Percentiles rank a stretch among this genome's conserved stretches.
These are phyloP conservation scores for Lydus trimaculatus DNA, from an alignment of 2,888 invertebrate species.

Conservation along the genomic window DNA sequence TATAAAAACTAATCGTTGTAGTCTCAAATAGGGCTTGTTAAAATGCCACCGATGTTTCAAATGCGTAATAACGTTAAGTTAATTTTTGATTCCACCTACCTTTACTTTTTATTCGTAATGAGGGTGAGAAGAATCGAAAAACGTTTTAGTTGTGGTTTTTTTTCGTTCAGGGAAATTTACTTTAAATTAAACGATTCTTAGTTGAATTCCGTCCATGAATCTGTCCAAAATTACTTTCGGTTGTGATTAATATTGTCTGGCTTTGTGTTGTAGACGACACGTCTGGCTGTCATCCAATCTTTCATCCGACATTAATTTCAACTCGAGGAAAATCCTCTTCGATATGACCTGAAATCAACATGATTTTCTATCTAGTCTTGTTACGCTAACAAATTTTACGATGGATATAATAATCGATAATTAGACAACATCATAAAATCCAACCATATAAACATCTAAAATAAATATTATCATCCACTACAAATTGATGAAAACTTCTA, in stretches of 20 bases:
- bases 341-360: slow-evolving; percentile 7
- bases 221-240: not conserved
- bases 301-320: not conserved
- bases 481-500: not conserved
- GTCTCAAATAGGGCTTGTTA: slow-evolving; percentile 25
- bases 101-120: not conserved
- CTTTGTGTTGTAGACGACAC: not conserved
- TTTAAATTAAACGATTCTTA: not conserved
- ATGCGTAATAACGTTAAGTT: slow-evolving; percentile 22
- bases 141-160: no score
- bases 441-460: not conserved
- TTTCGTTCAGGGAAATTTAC: no score
- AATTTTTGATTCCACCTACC: slow-evolving; percentile 26
- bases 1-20: slow-evolving; percentile 30
- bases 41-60: slow-evolving; percentile 26
- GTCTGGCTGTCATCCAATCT: slow-evolving; percentile 6
- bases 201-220: not conserved
- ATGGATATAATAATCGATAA: not conserved
- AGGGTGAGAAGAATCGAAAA: not conserved
- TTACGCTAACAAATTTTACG: not conserved
- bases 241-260: slow-evolving; percentile 4
- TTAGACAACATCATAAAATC: not conserved
- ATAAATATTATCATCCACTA: not conserved
- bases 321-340: not conserved
- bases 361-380: not conserved